phyloP scores from a whole-genome alignment of 2,888 invertebrate species.

The Pristionchus exspectatus region DNA sequence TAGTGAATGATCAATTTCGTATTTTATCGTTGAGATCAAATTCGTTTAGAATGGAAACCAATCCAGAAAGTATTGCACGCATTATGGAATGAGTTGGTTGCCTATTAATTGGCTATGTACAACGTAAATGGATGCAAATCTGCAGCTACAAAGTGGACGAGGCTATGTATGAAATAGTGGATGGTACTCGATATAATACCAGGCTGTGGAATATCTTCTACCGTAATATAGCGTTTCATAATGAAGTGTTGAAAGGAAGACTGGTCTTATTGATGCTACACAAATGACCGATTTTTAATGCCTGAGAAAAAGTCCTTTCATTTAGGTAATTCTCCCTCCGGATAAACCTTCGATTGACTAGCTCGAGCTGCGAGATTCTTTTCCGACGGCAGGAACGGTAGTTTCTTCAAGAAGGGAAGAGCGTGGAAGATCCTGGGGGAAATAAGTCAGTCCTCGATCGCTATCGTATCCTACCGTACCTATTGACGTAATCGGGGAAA shows the following conservation, averaged over 20 bases:
- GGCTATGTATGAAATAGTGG: neutral
- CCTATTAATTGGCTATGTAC: neutral
- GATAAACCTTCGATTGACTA: neutral
- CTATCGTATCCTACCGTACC: slow-evolving; percentile 23
- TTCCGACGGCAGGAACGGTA: slow-evolving; percentile 47
- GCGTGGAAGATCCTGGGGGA: slow-evolving; percentile 34
- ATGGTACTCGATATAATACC: neutral
- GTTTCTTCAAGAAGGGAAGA: slow-evolving; percentile 18
- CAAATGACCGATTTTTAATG: no score
- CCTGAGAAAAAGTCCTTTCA: neutral
- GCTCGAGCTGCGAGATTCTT: slow-evolving; percentile 42
- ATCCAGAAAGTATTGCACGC: slow-evolving; percentile 20
- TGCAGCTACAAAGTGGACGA: neutral
- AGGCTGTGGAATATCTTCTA: neutral
- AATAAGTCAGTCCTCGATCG: neutral
- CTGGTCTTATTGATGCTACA: no score
- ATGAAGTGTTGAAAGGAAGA: neutral
- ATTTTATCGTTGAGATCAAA: slow-evolving; percentile 10
- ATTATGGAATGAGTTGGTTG: neutral
- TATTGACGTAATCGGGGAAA: slow-evolving; percentile 55
- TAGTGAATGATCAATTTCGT: neutral
- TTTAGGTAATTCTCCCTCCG: neutral
- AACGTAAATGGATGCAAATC: neutral
- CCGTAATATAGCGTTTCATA: neutral
- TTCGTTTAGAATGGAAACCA: neutral